Conservation (phyloP, 2,888 invertebrate genomes). For the Meteorus cinctellus region DNA sequence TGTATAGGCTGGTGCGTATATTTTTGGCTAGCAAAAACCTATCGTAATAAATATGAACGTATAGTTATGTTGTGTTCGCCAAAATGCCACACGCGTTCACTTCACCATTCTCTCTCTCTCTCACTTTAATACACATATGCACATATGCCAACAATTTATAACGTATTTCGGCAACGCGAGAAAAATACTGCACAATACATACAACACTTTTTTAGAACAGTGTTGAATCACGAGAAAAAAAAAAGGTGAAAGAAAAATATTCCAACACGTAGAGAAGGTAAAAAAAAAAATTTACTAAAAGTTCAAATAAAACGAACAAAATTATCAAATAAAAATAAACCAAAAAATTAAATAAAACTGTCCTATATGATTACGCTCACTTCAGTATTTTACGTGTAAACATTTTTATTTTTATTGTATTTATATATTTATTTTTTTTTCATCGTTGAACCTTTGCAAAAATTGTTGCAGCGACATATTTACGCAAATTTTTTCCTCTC, state of each 20-base stretch:
- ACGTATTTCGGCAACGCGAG: constrained; percentile 49
- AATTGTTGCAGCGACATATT: constrained; percentile 7
- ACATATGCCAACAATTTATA: constrained; percentile 70
- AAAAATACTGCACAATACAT: background rate
- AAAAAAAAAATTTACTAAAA: background rate
- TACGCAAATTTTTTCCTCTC: constrained; percentile 31
- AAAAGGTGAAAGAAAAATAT: constrained; percentile 16
- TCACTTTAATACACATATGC: constrained; percentile 62
- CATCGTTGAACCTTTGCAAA: background rate
- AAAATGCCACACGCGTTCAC: constrained; percentile 3
- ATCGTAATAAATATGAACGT: constrained; percentile 70
- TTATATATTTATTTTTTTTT: background rate
- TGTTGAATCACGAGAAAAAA: constrained; percentile 4
- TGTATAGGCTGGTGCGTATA: constrained; percentile 57
- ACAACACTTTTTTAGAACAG: constrained; percentile 9
- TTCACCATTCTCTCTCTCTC: background rate
- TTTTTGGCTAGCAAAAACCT: constrained; percentile 67
- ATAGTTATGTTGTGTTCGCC: constrained; percentile 41
- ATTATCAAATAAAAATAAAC: background rate
- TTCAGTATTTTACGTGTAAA: constrained; percentile 23
- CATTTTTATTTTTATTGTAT: constrained; percentile 3
- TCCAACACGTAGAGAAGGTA: too few relatives aligned
- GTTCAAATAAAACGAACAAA: background rate
- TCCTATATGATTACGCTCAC: constrained; percentile 6
- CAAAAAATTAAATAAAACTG: constrained; percentile 18